Evolutionary conservation across 37 sponge, comb jelly and placozoan species (phyloP).

Genomic region (Haliclona indistincta): DNA sequence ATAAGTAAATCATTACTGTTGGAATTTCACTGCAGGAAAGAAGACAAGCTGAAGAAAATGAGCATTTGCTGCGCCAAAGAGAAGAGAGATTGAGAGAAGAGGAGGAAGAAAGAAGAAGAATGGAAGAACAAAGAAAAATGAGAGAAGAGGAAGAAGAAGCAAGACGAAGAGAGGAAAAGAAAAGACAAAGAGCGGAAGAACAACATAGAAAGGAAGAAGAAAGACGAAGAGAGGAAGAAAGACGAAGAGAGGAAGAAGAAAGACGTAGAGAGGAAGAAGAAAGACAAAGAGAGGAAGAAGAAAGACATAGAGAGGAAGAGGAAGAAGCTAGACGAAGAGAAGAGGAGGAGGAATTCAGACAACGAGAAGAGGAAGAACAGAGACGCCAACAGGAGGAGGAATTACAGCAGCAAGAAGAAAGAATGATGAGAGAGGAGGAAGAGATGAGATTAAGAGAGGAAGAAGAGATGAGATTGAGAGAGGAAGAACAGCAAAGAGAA

Average conservation of each 20-base stretch:
- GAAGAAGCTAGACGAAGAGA: neutral
- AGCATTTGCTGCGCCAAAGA: slow-evolving; percentile 22
- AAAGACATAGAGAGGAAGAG: slow-evolving; percentile 8
- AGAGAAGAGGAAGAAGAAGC: slow-evolving; percentile 14
- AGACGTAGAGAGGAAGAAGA: slow-evolving; percentile 8
- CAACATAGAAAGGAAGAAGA: slow-evolving; percentile 17
- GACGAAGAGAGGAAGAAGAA: neutral
- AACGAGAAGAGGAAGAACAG: slow-evolving; percentile 21
- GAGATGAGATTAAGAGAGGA: slow-evolving; percentile 5
- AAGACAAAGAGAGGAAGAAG: slow-evolving; percentile 2
- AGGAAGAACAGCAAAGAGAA: neutral
- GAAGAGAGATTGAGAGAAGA: slow-evolving; percentile 6
- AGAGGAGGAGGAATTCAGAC: slow-evolving; percentile 21
- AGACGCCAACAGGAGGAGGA: slow-evolving; percentile 13
- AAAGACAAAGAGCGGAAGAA: slow-evolving; percentile 22
- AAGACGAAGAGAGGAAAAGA: neutral
- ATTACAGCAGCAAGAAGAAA: neutral
- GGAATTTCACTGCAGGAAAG: neutral
- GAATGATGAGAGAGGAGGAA: slow-evolving; percentile 1
- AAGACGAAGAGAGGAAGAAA: slow-evolving; percentile 18
- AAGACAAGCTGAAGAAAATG: neutral
- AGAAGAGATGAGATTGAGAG: neutral
- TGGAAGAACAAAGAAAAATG: slow-evolving; percentile 27
- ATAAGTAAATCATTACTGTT: neutral
- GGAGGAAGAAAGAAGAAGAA: slow-evolving; percentile 26